A percentile compares a stretch with the other conserved stretches of the same genome.
Conservation (phyloP, 2,888 invertebrate species). For the Dorcus parallelipipedus region DNA sequence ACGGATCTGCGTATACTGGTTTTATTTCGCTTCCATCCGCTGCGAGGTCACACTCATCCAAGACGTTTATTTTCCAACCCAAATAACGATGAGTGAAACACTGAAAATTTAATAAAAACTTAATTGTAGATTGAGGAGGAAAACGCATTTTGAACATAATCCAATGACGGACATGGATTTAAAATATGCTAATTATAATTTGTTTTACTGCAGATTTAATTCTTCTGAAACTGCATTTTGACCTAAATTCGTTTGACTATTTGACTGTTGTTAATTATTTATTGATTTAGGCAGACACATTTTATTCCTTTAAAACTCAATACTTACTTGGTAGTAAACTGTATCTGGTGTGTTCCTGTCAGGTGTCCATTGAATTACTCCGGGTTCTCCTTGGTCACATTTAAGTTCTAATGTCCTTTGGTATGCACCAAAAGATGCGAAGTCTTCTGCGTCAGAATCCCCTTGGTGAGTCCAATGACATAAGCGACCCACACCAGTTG, state of each 20-base stretch:
- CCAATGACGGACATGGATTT: no score
- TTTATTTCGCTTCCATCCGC: constrained; percentile 56
- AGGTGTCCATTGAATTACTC: constrained; percentile 83
- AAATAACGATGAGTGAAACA: constrained; percentile 91
- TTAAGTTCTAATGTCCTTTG: constrained; percentile 78
- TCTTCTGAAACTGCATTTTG: no score
- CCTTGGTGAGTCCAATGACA: constrained; percentile 85
- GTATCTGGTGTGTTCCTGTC: constrained; percentile 83
- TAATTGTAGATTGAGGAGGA: not conserved
- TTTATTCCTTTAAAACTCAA: not conserved
- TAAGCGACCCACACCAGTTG: constrained; percentile 77
- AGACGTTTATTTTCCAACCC: constrained; percentile 93
- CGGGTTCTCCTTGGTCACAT: constrained; percentile 82
- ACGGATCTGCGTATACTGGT: constrained; percentile 44
- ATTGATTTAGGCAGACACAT: no score
- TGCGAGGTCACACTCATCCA: constrained; percentile 71
- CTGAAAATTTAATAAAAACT: constrained; percentile 50
- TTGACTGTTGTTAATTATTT: no score
- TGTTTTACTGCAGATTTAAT: no score
- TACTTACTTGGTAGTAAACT: constrained; percentile 82
- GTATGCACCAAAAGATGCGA: constrained; percentile 84
- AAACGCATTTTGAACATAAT: no score
- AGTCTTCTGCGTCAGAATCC: constrained; percentile 76
- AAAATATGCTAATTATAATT: no score
- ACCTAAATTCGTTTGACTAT: not conserved